Percentiles rank a stretch among this genome's conserved stretches.
These are phyloP conservation scores for Mactromeris polynyma DNA, from an alignment of 2,888 invertebrate species.

Conservation along the genomic window DNA sequence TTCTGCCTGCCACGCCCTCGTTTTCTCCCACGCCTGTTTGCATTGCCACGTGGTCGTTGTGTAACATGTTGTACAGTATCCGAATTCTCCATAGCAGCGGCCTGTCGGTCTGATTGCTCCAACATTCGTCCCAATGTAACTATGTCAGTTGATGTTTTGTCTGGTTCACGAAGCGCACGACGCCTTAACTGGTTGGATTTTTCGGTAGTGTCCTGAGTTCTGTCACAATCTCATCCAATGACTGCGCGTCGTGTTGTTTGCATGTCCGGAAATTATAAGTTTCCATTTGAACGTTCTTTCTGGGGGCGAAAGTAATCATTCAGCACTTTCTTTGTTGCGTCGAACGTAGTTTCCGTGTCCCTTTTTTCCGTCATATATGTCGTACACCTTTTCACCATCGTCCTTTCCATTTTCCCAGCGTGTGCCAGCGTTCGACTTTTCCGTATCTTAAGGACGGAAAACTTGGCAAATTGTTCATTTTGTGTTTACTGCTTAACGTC, in stretches of 20 bases:
- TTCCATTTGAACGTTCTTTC: constrained; percentile 63
- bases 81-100: constrained; percentile 55
- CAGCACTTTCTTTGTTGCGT: constrained; percentile 48
- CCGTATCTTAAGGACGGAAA: constrained; percentile 44
- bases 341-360: constrained; percentile 33
- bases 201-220: constrained; percentile 58
- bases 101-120: constrained; percentile 56
- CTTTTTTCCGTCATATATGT: constrained; percentile 59
- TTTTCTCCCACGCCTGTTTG: not conserved
- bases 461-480: no score
- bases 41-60: not conserved
- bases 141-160: constrained; percentile 15
- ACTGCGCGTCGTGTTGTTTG: constrained; percentile 55
- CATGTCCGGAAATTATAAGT: constrained; percentile 56
- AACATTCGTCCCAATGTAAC: constrained; percentile 41
- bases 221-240: constrained; percentile 64
- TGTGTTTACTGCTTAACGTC: no score
- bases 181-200: constrained; percentile 52
- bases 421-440: constrained; percentile 52
- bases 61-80: no score
- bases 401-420: constrained; percentile 55
- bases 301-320: constrained; percentile 58
- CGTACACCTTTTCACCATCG: constrained; percentile 57
- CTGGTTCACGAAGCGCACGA: constrained; percentile 32
- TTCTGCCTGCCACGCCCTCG: no score